Base-by-base conservation (phyloP, 2,888 invertebrate genomes). In the Torymus texanus region DNA sequence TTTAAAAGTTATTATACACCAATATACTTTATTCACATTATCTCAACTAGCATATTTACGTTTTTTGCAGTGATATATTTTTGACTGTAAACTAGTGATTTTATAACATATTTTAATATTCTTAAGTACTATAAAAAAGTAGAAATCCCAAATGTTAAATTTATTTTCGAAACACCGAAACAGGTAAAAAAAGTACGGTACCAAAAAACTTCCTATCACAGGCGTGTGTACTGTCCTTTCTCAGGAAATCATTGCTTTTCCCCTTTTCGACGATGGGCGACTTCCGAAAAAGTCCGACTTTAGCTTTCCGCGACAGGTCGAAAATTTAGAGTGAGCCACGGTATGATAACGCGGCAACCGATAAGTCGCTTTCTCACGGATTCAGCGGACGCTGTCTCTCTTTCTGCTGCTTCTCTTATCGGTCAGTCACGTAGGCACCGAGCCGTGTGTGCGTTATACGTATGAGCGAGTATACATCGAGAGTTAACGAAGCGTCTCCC, bases 301-400 rank as follows among this genome's bases (percentile, higher is more conserved):
- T 3, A 16, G 61, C 41, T n/a, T 51, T 50, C 24, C 55, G 12
- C 66, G 13, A 61, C 62, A 74, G 51, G 50, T 62, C 73, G 62
- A 74, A 74, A 74, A 78, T 78, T 78, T 61, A 56, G 21, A 29
- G 74, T 53, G 63, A 62, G 63, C 53, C 72, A 12, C 5, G 0
- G 41, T 10, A 16, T 66, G 59, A 53, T 0, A 2, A n/a, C 50
- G n/a, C 13, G 51, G 2, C 53, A 53, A 21, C 16, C 70, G 78
- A 79, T 79, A 79, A 79, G 63, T 70, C 51, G 24, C 70, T 75
- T 79, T 79, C 79, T 79, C 79, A 79, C 75, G 79, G 75, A 79
- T 71, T 79, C 51, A 21, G 24, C 41, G 55, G 50, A 62, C 51
- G 67, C 24, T 56, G 50, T 11, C 14, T 72, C 14, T 72, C 14